These are phyloP conservation scores for Acropora yongei DNA, from an alignment of 64 coral and sea anemone genomes.

Conservation along the genomic window DNA sequence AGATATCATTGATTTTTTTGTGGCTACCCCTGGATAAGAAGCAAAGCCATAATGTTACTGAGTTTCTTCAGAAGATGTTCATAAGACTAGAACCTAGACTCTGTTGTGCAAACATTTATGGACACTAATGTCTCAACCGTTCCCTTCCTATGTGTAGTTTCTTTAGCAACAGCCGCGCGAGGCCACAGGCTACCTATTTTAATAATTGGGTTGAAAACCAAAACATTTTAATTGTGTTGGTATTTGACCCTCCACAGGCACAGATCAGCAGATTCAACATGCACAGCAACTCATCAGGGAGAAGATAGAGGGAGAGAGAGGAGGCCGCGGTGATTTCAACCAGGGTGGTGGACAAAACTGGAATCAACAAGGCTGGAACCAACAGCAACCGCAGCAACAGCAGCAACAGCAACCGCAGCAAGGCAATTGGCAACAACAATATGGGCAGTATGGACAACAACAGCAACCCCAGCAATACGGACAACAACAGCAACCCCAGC, in stretches of 20 bases:
- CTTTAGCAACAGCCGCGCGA: too few species aligned
- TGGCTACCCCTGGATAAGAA: too few species aligned
- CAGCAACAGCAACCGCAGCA: constrained; percentile 61
- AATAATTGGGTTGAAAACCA: too few species aligned
- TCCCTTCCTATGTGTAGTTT: too few species aligned
- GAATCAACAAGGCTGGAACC: constrained; percentile 66
- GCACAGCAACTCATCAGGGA: constrained; percentile 81
- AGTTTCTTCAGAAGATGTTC: too few species aligned
- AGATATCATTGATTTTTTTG: too few species aligned
- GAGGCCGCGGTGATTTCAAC: constrained; percentile 42
- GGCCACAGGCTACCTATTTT: too few species aligned
- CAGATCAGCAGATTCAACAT: constrained; percentile 86
- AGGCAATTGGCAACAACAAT: constrained; percentile 38
- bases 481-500: constrained; percentile 67
- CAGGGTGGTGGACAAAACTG: constrained; percentile 53
- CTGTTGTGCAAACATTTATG: too few species aligned
- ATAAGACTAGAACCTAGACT: too few species aligned
- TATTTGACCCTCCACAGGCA: constrained; percentile 27
- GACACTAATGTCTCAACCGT: too few species aligned
- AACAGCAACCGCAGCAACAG: constrained; percentile 42
- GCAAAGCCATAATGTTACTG: too few species aligned
- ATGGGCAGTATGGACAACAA: constrained; percentile 73
- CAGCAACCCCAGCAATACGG: constrained; percentile 82
- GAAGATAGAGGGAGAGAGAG: constrained; percentile 68
- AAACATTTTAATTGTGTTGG: background rate